These are phyloP conservation scores for Phylloscopus whistleri DNA, from an alignment of 2,113 vertebrate genomes.

Conservation along the genomic window DNA sequence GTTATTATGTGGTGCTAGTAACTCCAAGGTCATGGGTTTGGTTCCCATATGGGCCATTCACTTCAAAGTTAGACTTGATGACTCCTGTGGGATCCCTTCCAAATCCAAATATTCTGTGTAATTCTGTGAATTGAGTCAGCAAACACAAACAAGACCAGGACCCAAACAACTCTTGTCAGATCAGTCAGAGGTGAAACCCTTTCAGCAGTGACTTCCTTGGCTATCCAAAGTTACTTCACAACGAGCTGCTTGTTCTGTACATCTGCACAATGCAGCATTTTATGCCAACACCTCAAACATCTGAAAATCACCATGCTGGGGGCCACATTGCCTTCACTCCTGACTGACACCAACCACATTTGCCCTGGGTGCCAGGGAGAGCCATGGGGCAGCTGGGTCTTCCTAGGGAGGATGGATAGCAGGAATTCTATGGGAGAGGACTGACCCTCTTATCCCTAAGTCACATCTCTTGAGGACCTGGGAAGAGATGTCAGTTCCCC, in stretches of 20 bases:
- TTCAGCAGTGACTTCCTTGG: not conserved
- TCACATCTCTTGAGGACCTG: not conserved
- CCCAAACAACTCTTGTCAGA: not conserved
- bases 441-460: not conserved
- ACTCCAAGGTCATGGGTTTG: not conserved
- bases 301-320: not conserved
- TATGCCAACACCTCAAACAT: not conserved
- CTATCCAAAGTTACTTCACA: not conserved
- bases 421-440: fast-evolving
- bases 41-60: not conserved
- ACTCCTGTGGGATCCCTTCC: not conserved
- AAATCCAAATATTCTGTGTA: not conserved
- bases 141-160: not conserved
- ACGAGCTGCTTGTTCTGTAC: not conserved
- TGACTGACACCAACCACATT: fast-evolving
- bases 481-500: not conserved
- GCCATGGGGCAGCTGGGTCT: not conserved
- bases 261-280: not conserved
- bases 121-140: not conserved
- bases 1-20: not conserved
- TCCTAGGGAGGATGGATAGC: not conserved
- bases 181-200: not conserved
- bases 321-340: fast-evolving
- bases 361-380: fast-evolving
- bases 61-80: not conserved